Conservation (phyloP, 2,888 invertebrate species). For the Hipparchia semele region DNA sequence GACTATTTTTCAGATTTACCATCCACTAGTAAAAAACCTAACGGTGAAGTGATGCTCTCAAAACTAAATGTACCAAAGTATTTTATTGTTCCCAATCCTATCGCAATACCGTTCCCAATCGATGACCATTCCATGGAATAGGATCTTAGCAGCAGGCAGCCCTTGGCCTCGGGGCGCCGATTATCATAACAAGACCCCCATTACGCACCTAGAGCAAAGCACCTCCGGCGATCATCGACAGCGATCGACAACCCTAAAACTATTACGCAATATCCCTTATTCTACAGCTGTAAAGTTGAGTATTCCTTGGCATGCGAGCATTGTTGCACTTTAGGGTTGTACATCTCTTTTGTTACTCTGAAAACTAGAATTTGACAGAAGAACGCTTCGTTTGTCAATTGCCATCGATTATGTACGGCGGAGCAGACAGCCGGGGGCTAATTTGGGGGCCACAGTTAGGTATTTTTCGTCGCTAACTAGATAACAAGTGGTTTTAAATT, state of each 20-base stretch:
- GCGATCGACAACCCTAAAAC: slow-evolving; percentile 26
- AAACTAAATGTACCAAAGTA: slow-evolving; percentile 17
- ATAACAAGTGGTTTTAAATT: slow-evolving; percentile 83
- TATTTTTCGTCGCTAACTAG: slow-evolving; percentile 81
- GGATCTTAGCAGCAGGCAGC: slow-evolving; percentile 58
- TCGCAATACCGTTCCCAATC: slow-evolving; percentile 48
- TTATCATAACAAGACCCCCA: slow-evolving; percentile 82
- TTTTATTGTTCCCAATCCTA: slow-evolving; percentile 39
- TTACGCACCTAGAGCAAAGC: slow-evolving; percentile 69
- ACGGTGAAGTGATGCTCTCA: slow-evolving; percentile 10
- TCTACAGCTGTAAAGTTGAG: slow-evolving; percentile 37
- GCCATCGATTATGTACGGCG: slow-evolving; percentile 77
- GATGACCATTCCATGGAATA: slow-evolving; percentile 59
- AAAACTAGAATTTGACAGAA: slow-evolving; percentile 81
- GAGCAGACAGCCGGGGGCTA: slow-evolving; percentile 75
- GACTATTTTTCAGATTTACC: not conserved
- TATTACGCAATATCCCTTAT: slow-evolving; percentile 8
- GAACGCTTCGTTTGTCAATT: slow-evolving; percentile 83
- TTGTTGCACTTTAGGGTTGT: slow-evolving; percentile 43
- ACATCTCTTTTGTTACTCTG: slow-evolving; percentile 61
- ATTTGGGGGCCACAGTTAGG: slow-evolving; percentile 69
- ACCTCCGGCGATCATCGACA: slow-evolving; percentile 40
- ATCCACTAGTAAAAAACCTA: slow-evolving; percentile 1
- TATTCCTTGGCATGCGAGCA: slow-evolving; percentile 28
- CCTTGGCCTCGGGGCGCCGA: slow-evolving; percentile 66